These are phyloP conservation scores for Hypercompe scribonia DNA, from an alignment of 2,888 invertebrate genomes.

Conservation along the genomic window DNA sequence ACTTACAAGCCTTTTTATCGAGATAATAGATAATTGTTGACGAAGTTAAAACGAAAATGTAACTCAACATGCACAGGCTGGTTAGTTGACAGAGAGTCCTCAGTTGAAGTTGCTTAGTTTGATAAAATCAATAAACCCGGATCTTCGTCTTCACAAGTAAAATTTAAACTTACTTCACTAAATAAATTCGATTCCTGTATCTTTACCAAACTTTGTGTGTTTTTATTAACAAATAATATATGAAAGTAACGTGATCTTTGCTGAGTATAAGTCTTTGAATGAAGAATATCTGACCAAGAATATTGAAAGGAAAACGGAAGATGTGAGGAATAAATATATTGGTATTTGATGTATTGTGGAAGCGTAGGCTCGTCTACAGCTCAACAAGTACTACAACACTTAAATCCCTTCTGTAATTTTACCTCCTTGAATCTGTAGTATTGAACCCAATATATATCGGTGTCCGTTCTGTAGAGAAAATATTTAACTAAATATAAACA, in stretches of 20 bases:
- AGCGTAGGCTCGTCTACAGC: not conserved
- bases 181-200: not conserved
- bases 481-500: conserved; percentile 8
- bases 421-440: conserved; percentile 2
- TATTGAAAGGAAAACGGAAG: too few species aligned
- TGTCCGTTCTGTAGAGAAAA: not conserved
- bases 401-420: conserved; percentile 16
- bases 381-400: conserved; percentile 12
- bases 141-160: too few species aligned
- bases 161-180: not conserved
- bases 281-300: not conserved
- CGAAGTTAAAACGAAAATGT: too few species aligned
- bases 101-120: too few species aligned
- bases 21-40: too few species aligned
- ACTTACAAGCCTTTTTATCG: too few species aligned
- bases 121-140: too few species aligned
- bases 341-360: conserved; percentile 5
- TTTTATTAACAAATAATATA: too few species aligned
- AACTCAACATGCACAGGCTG: too few species aligned
- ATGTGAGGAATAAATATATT: conserved; percentile 18
- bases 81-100: too few species aligned
- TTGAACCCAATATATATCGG: not conserved
- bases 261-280: not conserved
- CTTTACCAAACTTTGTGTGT: not conserved
- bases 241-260: not conserved